phyloP scores from a whole-genome alignment of 2,888 invertebrate species.

The Ectemnius lituratus region DNA sequence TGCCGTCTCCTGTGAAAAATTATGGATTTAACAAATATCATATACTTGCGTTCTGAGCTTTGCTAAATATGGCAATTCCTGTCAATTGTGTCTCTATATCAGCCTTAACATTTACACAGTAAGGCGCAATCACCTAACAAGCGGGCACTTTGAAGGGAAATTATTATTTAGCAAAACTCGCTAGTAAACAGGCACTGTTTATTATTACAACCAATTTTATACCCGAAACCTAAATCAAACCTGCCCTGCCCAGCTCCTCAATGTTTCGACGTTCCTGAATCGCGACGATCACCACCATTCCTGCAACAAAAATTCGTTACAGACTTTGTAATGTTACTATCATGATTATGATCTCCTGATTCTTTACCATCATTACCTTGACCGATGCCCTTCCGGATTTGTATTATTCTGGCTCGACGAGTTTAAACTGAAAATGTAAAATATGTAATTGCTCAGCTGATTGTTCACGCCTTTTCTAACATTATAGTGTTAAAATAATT shows the following conservation, averaged over 20 bases:
- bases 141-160: conserved; percentile 11
- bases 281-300: conserved; percentile 69
- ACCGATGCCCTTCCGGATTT: conserved; percentile 67
- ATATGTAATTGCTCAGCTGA: conserved; percentile 10
- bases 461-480: neutral
- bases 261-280: conserved; percentile 68
- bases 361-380: conserved; percentile 68
- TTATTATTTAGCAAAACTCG: conserved; percentile 50
- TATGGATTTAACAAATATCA: conserved; percentile 42
- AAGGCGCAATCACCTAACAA: too few species aligned
- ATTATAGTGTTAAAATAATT: conserved; percentile 14
- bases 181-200: conserved; percentile 37
- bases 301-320: conserved; percentile 52
- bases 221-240: conserved; percentile 72
- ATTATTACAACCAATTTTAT: conserved; percentile 64
- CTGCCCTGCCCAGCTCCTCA: conserved; percentile 66
- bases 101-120: too few species aligned
- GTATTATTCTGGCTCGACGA: conserved; percentile 56
- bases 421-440: conserved; percentile 67
- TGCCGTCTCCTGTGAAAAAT: conserved; percentile 56
- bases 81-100: neutral
- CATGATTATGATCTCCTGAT: neutral
- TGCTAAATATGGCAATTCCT: conserved; percentile 34
- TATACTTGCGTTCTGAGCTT: conserved; percentile 23
- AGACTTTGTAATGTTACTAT: conserved; percentile 10